phyloP scores from a whole-genome alignment of 2,888 invertebrate species.

The Rotaria sp. region DNA sequence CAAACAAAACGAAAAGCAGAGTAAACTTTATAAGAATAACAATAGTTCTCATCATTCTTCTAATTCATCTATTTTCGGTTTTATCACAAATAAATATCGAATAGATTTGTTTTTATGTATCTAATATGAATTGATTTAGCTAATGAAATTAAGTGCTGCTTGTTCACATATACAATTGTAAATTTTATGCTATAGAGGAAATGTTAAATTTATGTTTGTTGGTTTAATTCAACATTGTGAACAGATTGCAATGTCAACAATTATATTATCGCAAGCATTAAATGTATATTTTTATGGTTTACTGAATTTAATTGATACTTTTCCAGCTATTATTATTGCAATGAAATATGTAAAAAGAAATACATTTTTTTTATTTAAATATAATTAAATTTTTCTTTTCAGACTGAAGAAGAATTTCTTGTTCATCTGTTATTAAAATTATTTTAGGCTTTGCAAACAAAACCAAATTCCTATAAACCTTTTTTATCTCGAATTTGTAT shows the following conservation, averaged over 20 bases:
- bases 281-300: slow-evolving; percentile 48
- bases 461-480: background rate
- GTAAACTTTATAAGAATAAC: too few species aligned
- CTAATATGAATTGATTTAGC: background rate
- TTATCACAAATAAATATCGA: slow-evolving; percentile 22
- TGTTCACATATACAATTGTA: background rate
- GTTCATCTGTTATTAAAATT: slow-evolving; percentile 18
- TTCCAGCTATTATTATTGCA: slow-evolving; percentile 51
- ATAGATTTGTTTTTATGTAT: background rate
- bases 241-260: slow-evolving; percentile 44
- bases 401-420: slow-evolving; percentile 38
- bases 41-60: too few species aligned
- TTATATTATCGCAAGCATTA: slow-evolving; percentile 43
- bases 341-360: slow-evolving; percentile 46
- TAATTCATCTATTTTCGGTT: slow-evolving; percentile 35
- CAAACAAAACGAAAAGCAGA: too few species aligned
- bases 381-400: background rate
- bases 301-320: slow-evolving; percentile 52
- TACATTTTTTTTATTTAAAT: slow-evolving; percentile 46
- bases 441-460: slow-evolving; percentile 14
- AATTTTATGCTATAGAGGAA: slow-evolving; percentile 48
- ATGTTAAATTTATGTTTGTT: slow-evolving; percentile 54
- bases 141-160: background rate
- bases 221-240: slow-evolving; percentile 54
- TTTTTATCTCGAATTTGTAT: background rate